phyloP scores from a whole-genome alignment of 37 sponge, comb jelly and placozoan genomes.

The Halichondria panicea region DNA sequence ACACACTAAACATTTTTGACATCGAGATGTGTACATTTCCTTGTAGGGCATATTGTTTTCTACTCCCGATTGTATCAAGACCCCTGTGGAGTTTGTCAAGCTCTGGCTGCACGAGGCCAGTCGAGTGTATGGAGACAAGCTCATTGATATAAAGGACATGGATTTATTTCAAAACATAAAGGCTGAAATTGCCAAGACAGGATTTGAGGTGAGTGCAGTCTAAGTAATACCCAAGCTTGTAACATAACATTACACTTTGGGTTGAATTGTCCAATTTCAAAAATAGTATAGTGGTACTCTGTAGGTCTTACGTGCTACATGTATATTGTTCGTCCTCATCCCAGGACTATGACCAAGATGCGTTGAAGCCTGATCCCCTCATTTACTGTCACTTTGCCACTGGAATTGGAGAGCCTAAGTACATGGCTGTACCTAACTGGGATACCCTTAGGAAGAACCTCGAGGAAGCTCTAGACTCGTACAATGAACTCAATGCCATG shows the following conservation, averaged over 20 bases:
- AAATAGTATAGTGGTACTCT: no score
- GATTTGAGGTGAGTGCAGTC: conserved; percentile 74
- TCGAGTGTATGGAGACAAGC: conserved; percentile 95
- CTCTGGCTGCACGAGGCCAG: conserved; percentile 97
- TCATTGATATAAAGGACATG: conserved; percentile 92
- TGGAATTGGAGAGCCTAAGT: conserved; percentile 96
- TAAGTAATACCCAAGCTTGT: neutral
- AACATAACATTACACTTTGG: neutral
- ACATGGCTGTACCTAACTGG: conserved; percentile 74
- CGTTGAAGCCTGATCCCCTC: conserved; percentile 76
- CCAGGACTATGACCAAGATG: conserved; percentile 87
- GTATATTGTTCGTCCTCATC: neutral
- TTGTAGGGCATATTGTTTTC: conserved; percentile 84
- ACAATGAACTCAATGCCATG: conserved; percentile 97
- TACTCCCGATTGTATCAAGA: conserved; percentile 75
- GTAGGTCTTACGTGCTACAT: no score
- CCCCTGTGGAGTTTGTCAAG: conserved; percentile 86
- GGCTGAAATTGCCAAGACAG: conserved; percentile 75
- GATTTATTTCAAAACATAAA: conserved; percentile 77
- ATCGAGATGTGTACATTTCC: neutral
- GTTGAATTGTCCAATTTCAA: no score
- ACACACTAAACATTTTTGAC: neutral
- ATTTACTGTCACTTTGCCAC: conserved; percentile 95
- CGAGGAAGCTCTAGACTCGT: conserved; percentile 93
- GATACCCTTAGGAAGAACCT: conserved; percentile 83